Evolutionary conservation across 2,888 invertebrate species (phyloP).

Genomic region (Pammene aurita): DNA sequence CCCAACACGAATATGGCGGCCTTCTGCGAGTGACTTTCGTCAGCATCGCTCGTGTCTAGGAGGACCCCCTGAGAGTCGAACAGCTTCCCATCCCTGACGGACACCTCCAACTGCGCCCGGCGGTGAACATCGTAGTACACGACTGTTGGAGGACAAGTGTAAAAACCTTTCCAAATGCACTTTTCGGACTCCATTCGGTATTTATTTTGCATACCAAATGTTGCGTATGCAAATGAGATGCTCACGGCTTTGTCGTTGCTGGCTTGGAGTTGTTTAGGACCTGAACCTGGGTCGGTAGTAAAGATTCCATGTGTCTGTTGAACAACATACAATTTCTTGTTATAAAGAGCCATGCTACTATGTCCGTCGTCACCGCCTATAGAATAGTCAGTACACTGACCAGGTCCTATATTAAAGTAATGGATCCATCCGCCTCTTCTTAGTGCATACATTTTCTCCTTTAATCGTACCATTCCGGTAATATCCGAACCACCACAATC

Average conservation of each 20-base stretch:
- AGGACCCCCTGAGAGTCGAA: neutral
- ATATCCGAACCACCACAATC: neutral
- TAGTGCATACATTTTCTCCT: neutral
- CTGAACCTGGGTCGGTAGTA: neutral
- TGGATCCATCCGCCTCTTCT: neutral
- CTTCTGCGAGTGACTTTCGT: neutral
- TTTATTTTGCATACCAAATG: neutral
- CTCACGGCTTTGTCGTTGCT: neutral
- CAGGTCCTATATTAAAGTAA: neutral
- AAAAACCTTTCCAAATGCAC: neutral
- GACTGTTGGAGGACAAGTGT: neutral
- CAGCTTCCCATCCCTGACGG: neutral
- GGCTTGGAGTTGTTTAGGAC: neutral
- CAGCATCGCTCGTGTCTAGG: neutral
- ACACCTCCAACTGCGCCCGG: neutral
- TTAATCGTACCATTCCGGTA: neutral
- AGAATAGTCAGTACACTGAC: neutral
- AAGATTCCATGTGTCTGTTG: neutral
- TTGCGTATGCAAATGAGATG: neutral
- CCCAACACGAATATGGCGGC: neutral
- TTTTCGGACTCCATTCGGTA: neutral
- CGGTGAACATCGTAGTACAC: neutral
- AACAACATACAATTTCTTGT: neutral
- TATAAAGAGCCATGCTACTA: neutral
- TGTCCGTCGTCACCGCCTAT: neutral